These are phyloP conservation scores for Oreochromis mossambicus DNA, from an alignment of 2,797 vertebrate species.

Conservation along the genomic window DNA sequence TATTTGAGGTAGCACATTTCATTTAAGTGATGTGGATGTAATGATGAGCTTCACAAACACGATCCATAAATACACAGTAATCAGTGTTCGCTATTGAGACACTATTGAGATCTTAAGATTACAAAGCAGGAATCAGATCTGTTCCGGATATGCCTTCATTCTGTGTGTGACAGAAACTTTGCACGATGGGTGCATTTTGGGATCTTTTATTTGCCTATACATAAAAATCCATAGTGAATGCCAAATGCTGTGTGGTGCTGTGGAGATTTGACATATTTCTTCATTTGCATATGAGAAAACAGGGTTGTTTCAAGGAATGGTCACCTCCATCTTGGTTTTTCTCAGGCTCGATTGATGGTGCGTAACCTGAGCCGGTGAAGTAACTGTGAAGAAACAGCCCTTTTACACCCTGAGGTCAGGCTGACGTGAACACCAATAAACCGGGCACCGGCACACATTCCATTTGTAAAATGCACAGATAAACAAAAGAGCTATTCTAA, in stretches of 20 bases:
- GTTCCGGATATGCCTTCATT: background rate
- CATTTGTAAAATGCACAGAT: background rate
- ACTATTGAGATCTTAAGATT: conserved; percentile 2
- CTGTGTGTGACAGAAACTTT: background rate
- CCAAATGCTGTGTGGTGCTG: conserved; percentile 43
- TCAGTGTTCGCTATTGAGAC: background rate
- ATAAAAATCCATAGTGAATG: conserved; percentile 28
- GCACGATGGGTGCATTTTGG: conserved; percentile 22
- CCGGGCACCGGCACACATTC: conserved; percentile 42
- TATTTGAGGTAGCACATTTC: background rate
- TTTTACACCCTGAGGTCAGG: conserved; percentile 65
- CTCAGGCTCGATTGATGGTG: conserved; percentile 8
- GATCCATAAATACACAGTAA: background rate
- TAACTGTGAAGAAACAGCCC: conserved; percentile 49
- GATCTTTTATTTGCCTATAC: conserved; percentile 24
- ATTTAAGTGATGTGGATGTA: background rate
- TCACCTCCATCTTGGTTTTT: conserved; percentile 16
- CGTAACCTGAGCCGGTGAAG: conserved; percentile 65
- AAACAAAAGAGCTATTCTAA: background rate
- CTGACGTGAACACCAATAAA: conserved; percentile 65
- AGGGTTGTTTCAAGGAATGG: background rate
- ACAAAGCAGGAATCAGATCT: background rate
- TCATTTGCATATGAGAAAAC: conserved; percentile 4
- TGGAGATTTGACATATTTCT: conserved; percentile 5
- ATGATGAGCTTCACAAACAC: background rate